A percentile compares a stretch with the other conserved stretches of the same genome.
phyloP scores from a whole-genome alignment of 2,797 vertebrate species.

The Vespertilio murinus region DNA sequence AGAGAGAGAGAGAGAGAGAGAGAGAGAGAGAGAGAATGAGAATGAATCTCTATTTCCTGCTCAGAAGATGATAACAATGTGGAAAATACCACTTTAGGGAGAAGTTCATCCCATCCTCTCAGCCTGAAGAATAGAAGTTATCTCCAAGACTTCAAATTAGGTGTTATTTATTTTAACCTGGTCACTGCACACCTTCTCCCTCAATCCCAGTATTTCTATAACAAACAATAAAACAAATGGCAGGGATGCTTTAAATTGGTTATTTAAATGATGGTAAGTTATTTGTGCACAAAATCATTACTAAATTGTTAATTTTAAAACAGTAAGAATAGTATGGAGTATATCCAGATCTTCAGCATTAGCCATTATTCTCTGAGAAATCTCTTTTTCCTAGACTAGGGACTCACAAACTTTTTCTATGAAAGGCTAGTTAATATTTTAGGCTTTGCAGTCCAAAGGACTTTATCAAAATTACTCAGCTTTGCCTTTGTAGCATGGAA shows the following conservation, averaged over 20 bases:
- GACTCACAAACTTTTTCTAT: not conserved
- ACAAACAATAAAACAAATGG: not conserved
- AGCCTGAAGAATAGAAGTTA: not conserved
- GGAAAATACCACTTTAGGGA: not conserved
- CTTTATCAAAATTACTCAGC: not conserved
- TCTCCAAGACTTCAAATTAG: not conserved
- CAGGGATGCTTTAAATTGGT: not conserved
- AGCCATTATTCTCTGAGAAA: not conserved
- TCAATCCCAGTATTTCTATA: not conserved
- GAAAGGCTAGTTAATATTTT: not conserved
- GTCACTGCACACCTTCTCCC: not conserved
- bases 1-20: too few species aligned
- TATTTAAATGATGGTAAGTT: not conserved
- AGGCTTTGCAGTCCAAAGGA: not conserved
- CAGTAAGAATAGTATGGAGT: not conserved
- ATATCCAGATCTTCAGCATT: not conserved
- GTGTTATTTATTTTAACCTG: not conserved
- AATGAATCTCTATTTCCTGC: not conserved
- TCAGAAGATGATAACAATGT: not conserved
- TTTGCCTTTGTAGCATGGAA: not conserved
- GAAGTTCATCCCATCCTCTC: not conserved
- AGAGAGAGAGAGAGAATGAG: too few species aligned
- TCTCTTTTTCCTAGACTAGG: not conserved
- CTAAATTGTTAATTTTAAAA: slow-evolving; percentile 17
- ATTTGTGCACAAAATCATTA: not conserved